Evolutionary conservation across 2,113 vertebrate genomes (phyloP).

Genomic region (Oophaga pumilio): DNA sequence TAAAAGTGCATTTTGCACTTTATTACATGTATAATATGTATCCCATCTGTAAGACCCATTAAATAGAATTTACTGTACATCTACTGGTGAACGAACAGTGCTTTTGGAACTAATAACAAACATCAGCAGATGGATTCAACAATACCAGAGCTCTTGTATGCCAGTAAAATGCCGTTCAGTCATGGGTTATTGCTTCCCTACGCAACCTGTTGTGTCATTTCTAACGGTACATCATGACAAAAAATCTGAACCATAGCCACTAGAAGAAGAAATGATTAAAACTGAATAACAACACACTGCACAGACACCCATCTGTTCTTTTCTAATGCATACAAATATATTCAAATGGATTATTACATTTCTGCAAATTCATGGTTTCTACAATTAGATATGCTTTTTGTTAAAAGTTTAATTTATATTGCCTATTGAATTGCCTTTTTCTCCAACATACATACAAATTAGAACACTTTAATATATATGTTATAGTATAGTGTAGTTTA

Average conservation of each 20-base stretch:
- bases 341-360: conserved; percentile 42
- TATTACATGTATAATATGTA: background rate
- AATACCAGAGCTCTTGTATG: conserved; percentile 24
- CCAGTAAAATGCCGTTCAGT: conserved; percentile 53
- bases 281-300: conserved; percentile 46
- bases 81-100: background rate
- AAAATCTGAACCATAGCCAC: conserved; percentile 51
- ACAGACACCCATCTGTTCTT: conserved; percentile 56
- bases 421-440: background rate
- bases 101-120: conserved; percentile 35
- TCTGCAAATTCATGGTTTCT: conserved; percentile 53
- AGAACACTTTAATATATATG: background rate
- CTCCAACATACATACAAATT: background rate
- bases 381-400: conserved; percentile 5
- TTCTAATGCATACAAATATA: conserved; percentile 53
- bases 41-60: background rate
- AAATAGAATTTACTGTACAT: background rate
- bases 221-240: conserved; percentile 41
- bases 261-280: conserved; percentile 56
- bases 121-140: conserved; percentile 48
- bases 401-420: conserved; percentile 9
- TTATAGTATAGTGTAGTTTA: background rate
- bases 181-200: conserved; percentile 53
- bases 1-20: background rate
- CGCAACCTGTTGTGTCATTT: conserved; percentile 56